Conservation (phyloP, 2,797 vertebrate genomes). For the Sebastolobus alascanus region DNA sequence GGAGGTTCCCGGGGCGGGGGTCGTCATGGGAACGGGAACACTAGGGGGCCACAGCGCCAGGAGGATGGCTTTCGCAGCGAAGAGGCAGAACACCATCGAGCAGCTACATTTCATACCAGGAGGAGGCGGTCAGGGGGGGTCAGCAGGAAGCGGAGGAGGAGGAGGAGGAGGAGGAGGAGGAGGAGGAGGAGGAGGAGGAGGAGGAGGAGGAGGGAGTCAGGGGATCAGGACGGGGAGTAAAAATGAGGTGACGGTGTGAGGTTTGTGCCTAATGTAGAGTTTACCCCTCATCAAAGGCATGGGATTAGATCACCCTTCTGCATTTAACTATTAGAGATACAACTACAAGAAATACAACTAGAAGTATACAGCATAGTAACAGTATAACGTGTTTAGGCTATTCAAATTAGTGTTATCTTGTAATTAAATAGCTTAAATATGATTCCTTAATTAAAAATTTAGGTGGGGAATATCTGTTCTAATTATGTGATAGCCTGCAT, state of each 20-base stretch:
- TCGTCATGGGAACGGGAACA: constrained; percentile 89
- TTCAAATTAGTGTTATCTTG: constrained; percentile 75
- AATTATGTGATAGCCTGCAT: constrained; percentile 81
- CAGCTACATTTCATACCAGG: constrained; percentile 95
- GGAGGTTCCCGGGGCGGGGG: constrained; percentile 81
- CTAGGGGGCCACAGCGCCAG: constrained; percentile 86
- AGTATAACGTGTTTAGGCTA: constrained; percentile 74
- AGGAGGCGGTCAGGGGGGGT: constrained; percentile 83
- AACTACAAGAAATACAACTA: constrained; percentile 67
- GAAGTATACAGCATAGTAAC: constrained; percentile 67
- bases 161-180: constrained; percentile 46
- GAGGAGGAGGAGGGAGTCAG: constrained; percentile 86
- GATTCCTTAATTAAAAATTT: constrained; percentile 62
- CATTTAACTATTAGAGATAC: constrained; percentile 73
- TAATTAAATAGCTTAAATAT: constrained; percentile 77
- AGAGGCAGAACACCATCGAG: constrained; percentile 94
- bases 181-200: constrained; percentile 83
- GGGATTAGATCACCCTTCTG: constrained; percentile 65
- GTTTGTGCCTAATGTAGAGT: constrained; percentile 69
- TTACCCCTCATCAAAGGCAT: constrained; percentile 52
- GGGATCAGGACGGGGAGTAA: constrained; percentile 94
- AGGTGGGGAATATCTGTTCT: constrained; percentile 67
- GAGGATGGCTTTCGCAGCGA: constrained; percentile 91
- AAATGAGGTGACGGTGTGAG: constrained; percentile 94
- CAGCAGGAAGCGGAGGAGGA: constrained; percentile 83